Conservation (phyloP, 2,797 vertebrate species). For the Meriones psammophilus region DNA sequence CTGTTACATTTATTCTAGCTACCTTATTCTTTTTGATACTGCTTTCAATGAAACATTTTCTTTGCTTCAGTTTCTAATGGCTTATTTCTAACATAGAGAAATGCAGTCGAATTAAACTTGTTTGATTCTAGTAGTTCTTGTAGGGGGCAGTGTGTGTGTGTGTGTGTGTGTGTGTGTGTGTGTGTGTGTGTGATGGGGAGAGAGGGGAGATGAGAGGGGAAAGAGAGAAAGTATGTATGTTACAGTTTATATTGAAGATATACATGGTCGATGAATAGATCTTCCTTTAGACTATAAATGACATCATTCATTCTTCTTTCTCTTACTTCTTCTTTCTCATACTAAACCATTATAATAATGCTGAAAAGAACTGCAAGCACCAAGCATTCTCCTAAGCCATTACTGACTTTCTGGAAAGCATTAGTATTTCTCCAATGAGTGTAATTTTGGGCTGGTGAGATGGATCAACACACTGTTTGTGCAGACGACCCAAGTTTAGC, state of each 20-base stretch:
- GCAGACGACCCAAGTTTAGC: not conserved
- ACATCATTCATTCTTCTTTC: constrained; percentile 28
- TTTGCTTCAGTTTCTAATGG: not conserved
- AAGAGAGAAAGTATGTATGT: not conserved
- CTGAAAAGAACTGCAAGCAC: not conserved
- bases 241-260: constrained; percentile 8
- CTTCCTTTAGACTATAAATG: constrained; percentile 18
- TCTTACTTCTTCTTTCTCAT: not conserved
- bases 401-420: not conserved
- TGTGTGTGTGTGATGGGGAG: no score
- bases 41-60: not conserved
- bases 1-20: not conserved
- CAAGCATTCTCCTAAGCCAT: not conserved
- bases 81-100: not conserved
- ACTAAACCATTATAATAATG: not conserved
- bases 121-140: not conserved
- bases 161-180: no score
- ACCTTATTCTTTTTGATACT: not conserved
- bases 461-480: not conserved
- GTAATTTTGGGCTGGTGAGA: not conserved
- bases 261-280: not conserved
- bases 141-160: not conserved
- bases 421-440: constrained; percentile 8
- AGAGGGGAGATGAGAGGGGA: no score
- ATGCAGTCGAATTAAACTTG: not conserved